Evolutionary conservation across 2,113 vertebrate species (phyloP), one percentile per base, ranked within the genome.

Genomic region (Archilochus colubris): DNA sequence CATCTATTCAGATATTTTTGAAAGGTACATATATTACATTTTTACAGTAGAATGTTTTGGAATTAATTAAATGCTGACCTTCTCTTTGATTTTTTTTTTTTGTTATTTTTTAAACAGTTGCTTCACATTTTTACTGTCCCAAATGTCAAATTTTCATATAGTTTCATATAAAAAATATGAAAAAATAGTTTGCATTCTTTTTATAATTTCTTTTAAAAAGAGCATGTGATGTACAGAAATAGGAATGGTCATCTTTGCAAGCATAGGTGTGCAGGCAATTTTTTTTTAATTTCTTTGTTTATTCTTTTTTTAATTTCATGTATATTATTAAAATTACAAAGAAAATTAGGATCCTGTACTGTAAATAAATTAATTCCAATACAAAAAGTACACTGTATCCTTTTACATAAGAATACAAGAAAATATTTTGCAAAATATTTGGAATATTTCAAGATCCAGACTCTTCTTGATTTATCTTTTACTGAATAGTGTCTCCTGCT

Each of bases 301-400:
- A 3, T 23, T 86, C 2, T 63, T 89, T 78, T 78, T 38, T 30
- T 48, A 84, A 27, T 10, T 50, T 89, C 11, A 66, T 6, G 14
- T 19, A 25, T 19, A 31, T 46, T 66, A 9, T 3, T 38, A 51
- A 55, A 88, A 62, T 0, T 28, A 76, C 9, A 0, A 2, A 68
- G 33, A 85, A 90, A 70, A 58, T 18, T 22, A n/a, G 3, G 15
- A 76, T 44, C 3, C 2, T 53, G 3, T 62, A 44, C 6, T 55
- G 25, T 2, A 22, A 74, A 70, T 31, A 74, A 46, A 73, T 58
- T 12, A 76, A 59, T 67, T 66, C 1, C 9, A 72, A 46, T 88
- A n/a, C 6, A 7, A 70, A 69, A 69, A 48, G 2, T 12, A 1
- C 1, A 1, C 0, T 31, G 30, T 25, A 24, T 51, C 51, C 0